Evolutionary conservation across 2,113 vertebrate genomes (phyloP).

Genomic region (Anarhynchus alexandrinus): DNA sequence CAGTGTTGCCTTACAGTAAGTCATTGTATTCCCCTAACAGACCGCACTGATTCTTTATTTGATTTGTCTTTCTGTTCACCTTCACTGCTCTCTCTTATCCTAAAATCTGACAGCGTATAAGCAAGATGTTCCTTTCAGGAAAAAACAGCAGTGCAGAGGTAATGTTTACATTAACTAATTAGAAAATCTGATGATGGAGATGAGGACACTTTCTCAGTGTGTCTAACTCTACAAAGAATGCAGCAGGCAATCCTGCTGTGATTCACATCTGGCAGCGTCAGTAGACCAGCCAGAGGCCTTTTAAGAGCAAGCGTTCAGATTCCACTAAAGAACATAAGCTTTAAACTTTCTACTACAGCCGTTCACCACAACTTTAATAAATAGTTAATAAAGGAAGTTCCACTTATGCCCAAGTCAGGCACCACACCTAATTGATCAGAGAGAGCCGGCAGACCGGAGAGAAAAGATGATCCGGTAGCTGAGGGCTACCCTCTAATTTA

Average conservation of each 20-base stretch:
- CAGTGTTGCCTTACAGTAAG: background rate
- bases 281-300: background rate
- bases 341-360: background rate
- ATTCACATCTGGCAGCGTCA: background rate
- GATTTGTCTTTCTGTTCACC: background rate
- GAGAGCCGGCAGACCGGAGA: background rate
- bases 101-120: background rate
- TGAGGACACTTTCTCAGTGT: background rate
- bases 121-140: background rate
- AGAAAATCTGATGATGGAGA: background rate
- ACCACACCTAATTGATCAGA: background rate
- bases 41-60: background rate
- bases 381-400: background rate
- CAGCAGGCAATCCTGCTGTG: background rate
- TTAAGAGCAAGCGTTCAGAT: background rate
- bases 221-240: background rate
- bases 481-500: background rate
- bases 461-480: background rate
- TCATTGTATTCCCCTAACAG: background rate
- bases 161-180: background rate
- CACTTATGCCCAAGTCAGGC: background rate
- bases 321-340: background rate
- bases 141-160: background rate
- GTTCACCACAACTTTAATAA: background rate
- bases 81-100: background rate